Percentiles rank a stretch among this genome's conserved stretches.
Evolutionary conservation across 2,888 invertebrate species (phyloP).

Genomic region (Aphodius sticticus): DNA sequence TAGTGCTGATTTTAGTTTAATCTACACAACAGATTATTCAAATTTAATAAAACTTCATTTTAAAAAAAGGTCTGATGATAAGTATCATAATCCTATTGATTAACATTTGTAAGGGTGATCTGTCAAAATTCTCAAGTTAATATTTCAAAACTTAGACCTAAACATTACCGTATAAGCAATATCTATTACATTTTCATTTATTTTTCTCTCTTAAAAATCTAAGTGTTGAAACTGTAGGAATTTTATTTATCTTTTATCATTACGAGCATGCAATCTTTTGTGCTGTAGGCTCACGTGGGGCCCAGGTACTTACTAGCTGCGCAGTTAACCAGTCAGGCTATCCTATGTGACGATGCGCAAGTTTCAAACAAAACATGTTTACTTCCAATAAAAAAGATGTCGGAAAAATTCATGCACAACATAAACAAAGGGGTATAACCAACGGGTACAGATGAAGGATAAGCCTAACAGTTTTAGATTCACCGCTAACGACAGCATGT

Average conservation of each 20-base stretch:
- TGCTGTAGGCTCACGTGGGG: slow-evolving; percentile 49
- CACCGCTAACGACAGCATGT: too few relatives aligned
- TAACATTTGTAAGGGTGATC: slow-evolving; percentile 12
- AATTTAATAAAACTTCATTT: neutral
- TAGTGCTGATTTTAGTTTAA: neutral
- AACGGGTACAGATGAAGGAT: slow-evolving; percentile 14
- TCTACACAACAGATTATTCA: neutral
- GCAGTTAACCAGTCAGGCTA: slow-evolving; percentile 65
- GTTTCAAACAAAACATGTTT: slow-evolving; percentile 80
- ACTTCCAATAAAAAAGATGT: slow-evolving; percentile 60
- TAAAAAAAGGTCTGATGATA: neutral
- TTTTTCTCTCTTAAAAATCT: neutral
- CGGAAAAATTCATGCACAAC: slow-evolving; percentile 48
- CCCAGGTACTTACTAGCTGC: slow-evolving; percentile 57
- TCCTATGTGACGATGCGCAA: slow-evolving; percentile 78
- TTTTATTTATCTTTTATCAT: slow-evolving; percentile 35
- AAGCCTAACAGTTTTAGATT: too few relatives aligned
- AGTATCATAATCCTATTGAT: neutral
- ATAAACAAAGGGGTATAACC: slow-evolving; percentile 31
- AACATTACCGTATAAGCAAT: neutral
- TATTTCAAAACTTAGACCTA: slow-evolving; percentile 9
- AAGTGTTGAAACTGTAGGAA: neutral
- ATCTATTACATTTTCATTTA: neutral
- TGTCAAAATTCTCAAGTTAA: slow-evolving; percentile 7
- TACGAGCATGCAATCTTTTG: slow-evolving; percentile 54